Percentiles rank a stretch among this genome's conserved stretches.
These are phyloP conservation scores for Lethrus apterus DNA, from an alignment of 1,140 invertebrate species.

Conservation along the genomic window DNA sequence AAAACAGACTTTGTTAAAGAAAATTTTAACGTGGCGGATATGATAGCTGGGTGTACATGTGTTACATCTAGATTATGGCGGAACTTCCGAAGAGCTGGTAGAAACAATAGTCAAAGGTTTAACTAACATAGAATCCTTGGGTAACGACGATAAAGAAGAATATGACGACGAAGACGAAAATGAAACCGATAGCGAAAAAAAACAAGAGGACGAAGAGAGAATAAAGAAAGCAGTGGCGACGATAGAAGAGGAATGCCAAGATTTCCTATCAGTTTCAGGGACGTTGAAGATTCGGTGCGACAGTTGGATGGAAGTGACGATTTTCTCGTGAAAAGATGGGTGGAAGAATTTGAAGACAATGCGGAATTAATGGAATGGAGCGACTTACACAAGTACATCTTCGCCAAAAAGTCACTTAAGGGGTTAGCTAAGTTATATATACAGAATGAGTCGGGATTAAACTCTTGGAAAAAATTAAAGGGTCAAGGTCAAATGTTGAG, in stretches of 20 bases:
- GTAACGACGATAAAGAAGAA: no score
- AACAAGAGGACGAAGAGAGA: not conserved
- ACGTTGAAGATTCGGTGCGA: conserved; percentile 25
- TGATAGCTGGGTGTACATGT: conserved; percentile 4
- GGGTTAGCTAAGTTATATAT: conserved; percentile 25
- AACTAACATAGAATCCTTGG: not conserved
- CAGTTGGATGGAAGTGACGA: conserved; percentile 21
- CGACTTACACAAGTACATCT: conserved; percentile 30
- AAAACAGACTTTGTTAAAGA: not conserved
- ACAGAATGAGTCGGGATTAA: conserved; percentile 19
- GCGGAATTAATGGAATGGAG: conserved; percentile 23
- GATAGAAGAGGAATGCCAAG: no score
- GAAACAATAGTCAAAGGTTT: not conserved
- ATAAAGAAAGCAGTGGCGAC: not conserved
- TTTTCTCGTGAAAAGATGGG: conserved; percentile 20
- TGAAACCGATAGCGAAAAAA: not conserved
- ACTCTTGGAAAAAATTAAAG: conserved; percentile 29
- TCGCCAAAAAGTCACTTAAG: conserved; percentile 23
- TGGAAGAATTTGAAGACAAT: conserved; percentile 30
- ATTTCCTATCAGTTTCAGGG: conserved; percentile 21
- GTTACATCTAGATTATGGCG: conserved; percentile 1
- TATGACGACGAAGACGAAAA: not conserved
- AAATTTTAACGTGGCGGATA: not conserved
- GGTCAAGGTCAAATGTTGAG: no score
- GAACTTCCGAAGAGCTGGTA: not conserved